Conservation (phyloP, 53 echinoderm and acorn worm genomes). For the Stichopus horrens region DNA sequence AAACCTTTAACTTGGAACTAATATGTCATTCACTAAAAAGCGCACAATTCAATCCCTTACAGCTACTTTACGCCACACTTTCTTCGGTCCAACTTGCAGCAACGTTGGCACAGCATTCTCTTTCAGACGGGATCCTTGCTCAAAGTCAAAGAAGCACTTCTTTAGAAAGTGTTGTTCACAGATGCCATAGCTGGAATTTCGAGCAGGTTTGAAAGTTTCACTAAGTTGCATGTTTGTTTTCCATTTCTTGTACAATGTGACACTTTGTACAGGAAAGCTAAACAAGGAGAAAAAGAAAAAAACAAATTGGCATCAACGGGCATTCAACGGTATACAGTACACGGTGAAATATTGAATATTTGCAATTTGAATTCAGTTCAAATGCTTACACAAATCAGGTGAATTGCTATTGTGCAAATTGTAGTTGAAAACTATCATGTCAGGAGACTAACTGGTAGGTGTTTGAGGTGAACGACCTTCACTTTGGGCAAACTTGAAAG, state of each 20-base stretch:
- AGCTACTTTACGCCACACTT: conserved; percentile 13
- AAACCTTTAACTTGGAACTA: background rate
- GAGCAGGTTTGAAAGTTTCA: background rate
- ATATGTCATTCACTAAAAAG: background rate
- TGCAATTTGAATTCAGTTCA: too few species aligned
- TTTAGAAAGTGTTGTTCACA: conserved; percentile 43
- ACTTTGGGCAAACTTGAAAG: too few species aligned
- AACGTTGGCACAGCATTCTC: conserved; percentile 10
- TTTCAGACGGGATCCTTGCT: conserved; percentile 26
- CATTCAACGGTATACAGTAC: too few species aligned
- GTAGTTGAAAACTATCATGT: too few species aligned
- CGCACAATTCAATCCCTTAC: background rate
- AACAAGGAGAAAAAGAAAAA: background rate
- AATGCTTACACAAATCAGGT: too few species aligned
- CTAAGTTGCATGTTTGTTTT: conserved; percentile 21
- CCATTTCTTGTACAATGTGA: background rate
- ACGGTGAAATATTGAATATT: too few species aligned
- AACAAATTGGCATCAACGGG: too few species aligned
- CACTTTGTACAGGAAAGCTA: background rate
- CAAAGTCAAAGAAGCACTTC: conserved; percentile 27
- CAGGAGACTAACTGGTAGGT: too few species aligned
- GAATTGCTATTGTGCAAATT: too few species aligned
- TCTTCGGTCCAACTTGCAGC: background rate
- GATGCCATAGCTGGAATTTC: background rate
- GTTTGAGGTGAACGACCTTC: too few species aligned